Percentiles rank a stretch among this genome's conserved stretches.
Conservation (phyloP, 2,113 vertebrate species). For the Thryonomys swinderianus region DNA sequence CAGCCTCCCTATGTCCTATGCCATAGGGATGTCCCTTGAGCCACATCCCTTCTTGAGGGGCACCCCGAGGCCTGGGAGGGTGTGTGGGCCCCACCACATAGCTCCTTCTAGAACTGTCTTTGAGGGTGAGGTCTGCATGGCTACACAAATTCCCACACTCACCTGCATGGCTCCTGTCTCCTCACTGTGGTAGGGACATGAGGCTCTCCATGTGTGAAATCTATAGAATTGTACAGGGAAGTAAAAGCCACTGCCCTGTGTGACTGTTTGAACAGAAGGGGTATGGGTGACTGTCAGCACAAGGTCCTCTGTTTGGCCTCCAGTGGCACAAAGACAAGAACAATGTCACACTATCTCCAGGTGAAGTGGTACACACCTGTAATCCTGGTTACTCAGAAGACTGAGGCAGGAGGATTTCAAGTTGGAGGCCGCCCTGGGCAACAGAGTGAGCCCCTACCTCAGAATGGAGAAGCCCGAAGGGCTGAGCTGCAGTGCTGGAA, state of each 20-base stretch:
- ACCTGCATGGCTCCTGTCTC: too few relatives aligned
- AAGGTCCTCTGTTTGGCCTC: neutral
- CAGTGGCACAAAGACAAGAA: neutral
- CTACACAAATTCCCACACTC: neutral
- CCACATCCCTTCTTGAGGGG: neutral
- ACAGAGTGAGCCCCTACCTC: neutral
- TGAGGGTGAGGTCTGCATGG: neutral
- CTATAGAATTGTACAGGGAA: neutral
- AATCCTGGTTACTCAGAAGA: neutral
- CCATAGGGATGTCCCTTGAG: neutral
- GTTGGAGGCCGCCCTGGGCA: neutral
- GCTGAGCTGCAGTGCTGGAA: neutral
- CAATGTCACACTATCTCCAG: neutral
- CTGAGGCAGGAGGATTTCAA: neutral
- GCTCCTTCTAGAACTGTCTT: neutral
- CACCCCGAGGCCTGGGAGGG: neutral
- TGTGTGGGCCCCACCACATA: neutral
- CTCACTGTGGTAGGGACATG: rapidly evolving
- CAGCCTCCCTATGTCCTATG: neutral
- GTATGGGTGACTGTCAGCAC: neutral
- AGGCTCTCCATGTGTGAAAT: neutral
- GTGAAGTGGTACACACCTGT: neutral
- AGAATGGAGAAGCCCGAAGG: neutral
- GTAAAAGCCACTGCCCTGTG: neutral
- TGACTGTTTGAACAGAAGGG: neutral